Evolutionary conservation across 1,140 invertebrate genomes (phyloP), one percentile per base, ranked within the genome.

Genomic region (Calephelis nemesis): DNA sequence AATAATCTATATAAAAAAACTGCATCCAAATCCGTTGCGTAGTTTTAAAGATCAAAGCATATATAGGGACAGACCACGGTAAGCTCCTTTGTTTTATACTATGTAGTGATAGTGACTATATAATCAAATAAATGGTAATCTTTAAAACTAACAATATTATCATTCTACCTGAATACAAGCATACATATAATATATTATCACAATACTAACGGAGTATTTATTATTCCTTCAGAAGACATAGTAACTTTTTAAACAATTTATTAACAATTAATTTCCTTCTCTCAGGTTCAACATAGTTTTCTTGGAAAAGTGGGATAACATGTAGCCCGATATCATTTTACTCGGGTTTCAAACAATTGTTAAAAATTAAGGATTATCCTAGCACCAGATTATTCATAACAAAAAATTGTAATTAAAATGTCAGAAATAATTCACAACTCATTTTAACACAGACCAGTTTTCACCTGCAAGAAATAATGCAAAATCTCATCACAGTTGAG

Each of bases 311-410:
- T 12, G 54, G 12, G 30, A 12, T 60, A 60, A 58, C 58, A n/a
- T 60, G 12, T n/a, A 42, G 39, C 39, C 39, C 39, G 58, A 30
- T 42, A 40, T 39, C 11, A 40, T 13, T 60, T 60, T 40, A 7
- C 12, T n/a, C 40, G 5, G 11, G 12, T 19, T 45, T 60, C 58
- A 60, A 42, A 60, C 12, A 7, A 60, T 40, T 4, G 58, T 60
- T 60, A 60, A 60, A 60, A 9, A 60, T 39, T 30, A 60, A 60
- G 58, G 58, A 45, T 40, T n/a, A n/a, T 58, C 54, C 19, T 40
- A 7, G 40, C n/a, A 30, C 39, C 30, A 40, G 39, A 60, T 60
- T 60, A 60, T 40, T 60, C 4, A 60, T 40, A 60, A 60, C 19
- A 58, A 7, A 40, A n/a, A 60, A n/a, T 12, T 15, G 39, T 40